Base-by-base conservation (phyloP, 2,888 invertebrate genomes). In the Mesoligia furuncula region DNA sequence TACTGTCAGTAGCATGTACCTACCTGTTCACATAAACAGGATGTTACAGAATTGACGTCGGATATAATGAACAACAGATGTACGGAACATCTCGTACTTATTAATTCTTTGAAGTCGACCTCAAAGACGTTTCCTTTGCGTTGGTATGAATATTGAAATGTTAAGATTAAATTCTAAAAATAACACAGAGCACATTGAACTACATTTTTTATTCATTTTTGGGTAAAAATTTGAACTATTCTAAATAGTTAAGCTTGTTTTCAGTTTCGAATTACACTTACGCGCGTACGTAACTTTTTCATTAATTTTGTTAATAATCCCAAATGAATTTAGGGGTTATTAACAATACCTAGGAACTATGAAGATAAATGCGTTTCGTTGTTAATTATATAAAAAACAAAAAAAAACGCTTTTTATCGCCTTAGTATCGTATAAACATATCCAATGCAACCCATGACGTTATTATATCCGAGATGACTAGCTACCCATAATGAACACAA, bases 101-200 rank as follows among this genome's bases (percentile, higher is more conserved):
- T 67, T 67, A 79, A 75, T 83, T 84, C 75, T 84, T 84, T 84
- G 86, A 84, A 67, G 83, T 83, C 27, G 20, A 54, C 39, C 48
- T 86, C 66, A 64, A 73, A 83, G 73, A 24, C 54, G 59, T 65
- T 85, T 85, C 71, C 51, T 79, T 69, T 39, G 20, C 71, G 61
- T 67, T 61, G 13, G 15, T 66, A 27, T 27, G 42, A 7, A 67
- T 62, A 31, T 45, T 70, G 61, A 68, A 80, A 85, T 45, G 42
- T 65, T 42, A 27, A 62, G 69, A 81, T 83, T 83, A 83, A 51
- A 64, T 69, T 66, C 75, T 81, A 24, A 68, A 64, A 64, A 65
- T 83, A 27, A 31, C 17, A 68, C 11, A 51, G 27, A 36, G 31
- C 17, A n/a, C 7, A 0, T 48, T 48, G 54, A 59, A 59, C 15